These are phyloP conservation scores for Eidolon helvum DNA, from an alignment of 2,113 vertebrate species.

Conservation along the genomic window DNA sequence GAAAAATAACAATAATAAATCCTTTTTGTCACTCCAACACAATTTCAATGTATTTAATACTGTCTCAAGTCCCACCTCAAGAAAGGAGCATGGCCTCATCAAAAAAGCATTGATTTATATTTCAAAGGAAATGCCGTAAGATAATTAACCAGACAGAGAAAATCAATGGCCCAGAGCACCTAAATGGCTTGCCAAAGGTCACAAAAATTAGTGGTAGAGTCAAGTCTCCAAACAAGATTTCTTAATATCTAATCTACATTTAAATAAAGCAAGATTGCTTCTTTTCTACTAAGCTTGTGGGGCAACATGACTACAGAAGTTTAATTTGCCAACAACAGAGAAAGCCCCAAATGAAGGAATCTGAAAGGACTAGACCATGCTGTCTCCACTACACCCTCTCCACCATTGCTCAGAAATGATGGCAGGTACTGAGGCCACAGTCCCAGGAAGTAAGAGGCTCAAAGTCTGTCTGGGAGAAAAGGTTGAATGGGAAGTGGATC, in stretches of 20 bases:
- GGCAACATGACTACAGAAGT: not conserved
- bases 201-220: not conserved
- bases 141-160: not conserved
- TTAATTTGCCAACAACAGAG: not conserved
- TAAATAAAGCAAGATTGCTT: not conserved
- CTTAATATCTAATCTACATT: not conserved
- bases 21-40: not conserved
- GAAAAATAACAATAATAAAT: not conserved
- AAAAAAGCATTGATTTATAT: not conserved
- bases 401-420: not conserved
- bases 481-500: not conserved
- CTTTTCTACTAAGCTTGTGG: not conserved
- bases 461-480: not conserved
- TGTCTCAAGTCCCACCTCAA: not conserved
- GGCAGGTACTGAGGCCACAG: not conserved
- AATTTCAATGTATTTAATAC: not conserved
- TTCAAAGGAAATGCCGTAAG: not conserved
- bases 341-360: not conserved
- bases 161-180: not conserved
- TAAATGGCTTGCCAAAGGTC: not conserved
- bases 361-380: not conserved
- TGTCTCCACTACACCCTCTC: not conserved
- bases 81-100: not conserved
- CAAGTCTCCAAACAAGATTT: not conserved
- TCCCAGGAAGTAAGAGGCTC: not conserved